Conservation (phyloP, 2,797 vertebrate genomes). For the Gambelia wislizenii region DNA sequence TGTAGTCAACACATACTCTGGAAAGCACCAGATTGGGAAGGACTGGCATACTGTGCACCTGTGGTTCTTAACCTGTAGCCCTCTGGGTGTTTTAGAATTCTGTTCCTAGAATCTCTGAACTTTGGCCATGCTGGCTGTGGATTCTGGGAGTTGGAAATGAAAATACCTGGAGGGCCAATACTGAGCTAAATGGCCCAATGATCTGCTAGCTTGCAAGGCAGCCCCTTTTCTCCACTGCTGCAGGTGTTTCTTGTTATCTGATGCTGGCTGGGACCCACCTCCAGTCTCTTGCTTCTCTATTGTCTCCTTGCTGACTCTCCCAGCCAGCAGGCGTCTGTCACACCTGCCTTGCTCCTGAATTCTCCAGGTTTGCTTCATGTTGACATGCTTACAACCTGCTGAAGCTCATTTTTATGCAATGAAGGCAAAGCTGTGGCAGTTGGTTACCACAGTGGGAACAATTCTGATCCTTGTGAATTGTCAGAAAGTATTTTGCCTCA, state of each 20-base stretch:
- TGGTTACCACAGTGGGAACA: not conserved
- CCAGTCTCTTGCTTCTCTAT: too few species aligned
- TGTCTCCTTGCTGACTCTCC: not conserved
- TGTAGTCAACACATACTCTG: too few species aligned
- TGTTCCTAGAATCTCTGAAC: too few species aligned
- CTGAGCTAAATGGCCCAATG: not conserved
- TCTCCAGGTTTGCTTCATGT: not conserved
- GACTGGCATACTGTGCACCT: too few species aligned
- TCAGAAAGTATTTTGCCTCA: not conserved
- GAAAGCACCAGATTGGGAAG: too few species aligned
- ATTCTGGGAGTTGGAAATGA: not conserved
- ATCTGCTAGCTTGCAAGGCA: too few species aligned
- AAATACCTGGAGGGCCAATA: too few species aligned
- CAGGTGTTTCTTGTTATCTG: not conserved
- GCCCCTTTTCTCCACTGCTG: not conserved
- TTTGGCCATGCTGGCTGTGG: not conserved
- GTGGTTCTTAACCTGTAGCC: too few species aligned
- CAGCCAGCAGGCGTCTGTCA: too few species aligned
- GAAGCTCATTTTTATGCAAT: not conserved
- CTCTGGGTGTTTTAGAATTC: too few species aligned
- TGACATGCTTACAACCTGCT: not conserved
- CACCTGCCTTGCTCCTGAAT: not conserved
- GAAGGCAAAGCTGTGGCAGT: not conserved
- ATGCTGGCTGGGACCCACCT: not conserved
- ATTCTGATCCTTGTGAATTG: not conserved